Conservation (phyloP, 2,113 vertebrate species). For the Ophthalmotilapia sp. region DNA sequence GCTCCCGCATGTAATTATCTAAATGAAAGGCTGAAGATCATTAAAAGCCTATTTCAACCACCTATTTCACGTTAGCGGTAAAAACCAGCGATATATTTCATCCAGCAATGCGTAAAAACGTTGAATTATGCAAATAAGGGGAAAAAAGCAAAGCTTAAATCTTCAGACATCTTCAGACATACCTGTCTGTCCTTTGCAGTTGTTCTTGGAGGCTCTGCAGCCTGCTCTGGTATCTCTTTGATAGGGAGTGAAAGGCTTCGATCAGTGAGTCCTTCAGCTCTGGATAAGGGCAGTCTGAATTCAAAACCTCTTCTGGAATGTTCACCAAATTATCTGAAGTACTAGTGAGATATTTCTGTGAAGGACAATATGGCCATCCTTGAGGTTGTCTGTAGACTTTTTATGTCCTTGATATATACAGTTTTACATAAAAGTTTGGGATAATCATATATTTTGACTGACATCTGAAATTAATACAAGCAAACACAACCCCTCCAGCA, state of each 20-base stretch:
- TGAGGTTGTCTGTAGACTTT: background rate
- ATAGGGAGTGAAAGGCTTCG: conserved; percentile 74
- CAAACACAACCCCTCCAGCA: background rate
- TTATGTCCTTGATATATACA: background rate
- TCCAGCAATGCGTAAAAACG: background rate
- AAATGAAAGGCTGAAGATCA: background rate
- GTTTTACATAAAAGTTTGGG: background rate
- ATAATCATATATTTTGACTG: background rate
- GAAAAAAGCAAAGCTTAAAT: background rate
- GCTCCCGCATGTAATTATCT: background rate
- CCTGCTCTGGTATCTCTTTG: conserved; percentile 68
- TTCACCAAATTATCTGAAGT: conserved; percentile 45
- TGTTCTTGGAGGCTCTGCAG: conserved; percentile 67
- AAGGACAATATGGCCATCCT: background rate
- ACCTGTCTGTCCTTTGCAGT: conserved; percentile 75
- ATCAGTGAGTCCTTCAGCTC: conserved; percentile 75
- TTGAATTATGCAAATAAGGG: background rate
- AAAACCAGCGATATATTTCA: background rate
- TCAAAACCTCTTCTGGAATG: conserved; percentile 74
- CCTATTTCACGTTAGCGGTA: background rate
- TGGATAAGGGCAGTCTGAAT: conserved; percentile 79
- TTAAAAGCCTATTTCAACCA: background rate
- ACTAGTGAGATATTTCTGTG: conserved; percentile 44
- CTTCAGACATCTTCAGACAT: background rate
- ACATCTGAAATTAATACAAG: background rate